Percentiles rank a stretch among this genome's conserved stretches.
phyloP scores from a whole-genome alignment of 2,113 vertebrate species.

The Cyprinodon variegatus region DNA sequence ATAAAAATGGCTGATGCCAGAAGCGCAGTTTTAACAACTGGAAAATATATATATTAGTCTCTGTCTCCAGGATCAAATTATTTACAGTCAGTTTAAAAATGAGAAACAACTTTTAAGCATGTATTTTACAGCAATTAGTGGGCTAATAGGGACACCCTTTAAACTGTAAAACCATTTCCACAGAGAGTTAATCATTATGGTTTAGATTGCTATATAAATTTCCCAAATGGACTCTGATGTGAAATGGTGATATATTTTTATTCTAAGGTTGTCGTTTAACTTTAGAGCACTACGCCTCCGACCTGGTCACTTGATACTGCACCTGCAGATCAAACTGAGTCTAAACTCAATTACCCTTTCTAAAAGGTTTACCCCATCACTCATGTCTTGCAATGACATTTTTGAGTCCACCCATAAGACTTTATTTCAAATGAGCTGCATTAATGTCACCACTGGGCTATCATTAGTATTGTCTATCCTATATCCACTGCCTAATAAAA shows the following conservation, averaged over 20 bases:
- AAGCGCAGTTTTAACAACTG: not conserved
- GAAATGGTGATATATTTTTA: not conserved
- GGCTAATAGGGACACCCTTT: not conserved
- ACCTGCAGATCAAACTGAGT: constrained; percentile 4
- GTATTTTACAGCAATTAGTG: not conserved
- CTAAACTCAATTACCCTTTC: constrained; percentile 20
- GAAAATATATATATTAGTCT: not conserved
- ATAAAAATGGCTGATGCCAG: too few species aligned
- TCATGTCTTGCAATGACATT: constrained; percentile 26
- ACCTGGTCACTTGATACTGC: not conserved
- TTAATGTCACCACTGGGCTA: constrained; percentile 11
- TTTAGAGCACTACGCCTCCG: not conserved
- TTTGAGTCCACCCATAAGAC: constrained; percentile 11
- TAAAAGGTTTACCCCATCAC: constrained; percentile 22
- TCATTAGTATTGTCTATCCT: constrained; percentile 7
- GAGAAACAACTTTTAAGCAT: not conserved
- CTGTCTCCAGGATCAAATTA: not conserved
- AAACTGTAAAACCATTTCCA: not conserved
- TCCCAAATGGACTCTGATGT: not conserved
- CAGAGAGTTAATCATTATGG: not conserved
- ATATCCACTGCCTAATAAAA: not conserved
- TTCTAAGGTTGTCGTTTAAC: constrained; percentile 1
- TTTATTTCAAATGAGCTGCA: not conserved
- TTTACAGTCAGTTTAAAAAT: not conserved
- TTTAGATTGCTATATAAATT: not conserved